phyloP scores from a whole-genome alignment of 2,113 vertebrate species.

The Carollia perspicillata region DNA sequence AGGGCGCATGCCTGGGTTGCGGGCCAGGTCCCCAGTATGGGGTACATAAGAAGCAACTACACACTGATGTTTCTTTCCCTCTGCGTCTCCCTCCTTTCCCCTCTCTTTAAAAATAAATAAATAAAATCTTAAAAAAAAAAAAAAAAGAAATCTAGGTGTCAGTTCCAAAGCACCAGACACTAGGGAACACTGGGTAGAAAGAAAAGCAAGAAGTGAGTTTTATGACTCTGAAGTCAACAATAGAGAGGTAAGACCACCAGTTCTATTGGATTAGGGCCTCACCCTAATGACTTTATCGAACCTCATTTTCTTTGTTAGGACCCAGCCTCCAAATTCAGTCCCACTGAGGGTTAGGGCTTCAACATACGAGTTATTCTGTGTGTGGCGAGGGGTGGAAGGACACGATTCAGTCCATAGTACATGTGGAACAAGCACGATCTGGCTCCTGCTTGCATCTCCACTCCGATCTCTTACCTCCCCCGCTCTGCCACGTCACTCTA shows the following conservation, averaged over 20 bases:
- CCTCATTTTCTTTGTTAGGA: not conserved
- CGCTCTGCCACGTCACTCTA: not conserved
- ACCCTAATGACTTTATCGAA: not conserved
- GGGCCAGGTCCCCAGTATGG: no score
- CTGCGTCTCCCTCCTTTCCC: no score
- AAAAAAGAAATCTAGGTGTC: not conserved
- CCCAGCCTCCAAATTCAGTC: not conserved
- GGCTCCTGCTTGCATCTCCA: not conserved
- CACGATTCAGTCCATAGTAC: not conserved
- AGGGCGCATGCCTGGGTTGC: no score
- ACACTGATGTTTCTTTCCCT: no score
- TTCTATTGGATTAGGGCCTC: not conserved
- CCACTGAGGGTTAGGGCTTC: not conserved
- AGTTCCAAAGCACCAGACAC: not conserved
- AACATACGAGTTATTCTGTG: not conserved
- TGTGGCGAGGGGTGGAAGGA: no score
- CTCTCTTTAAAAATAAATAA: no score
- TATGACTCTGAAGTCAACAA: not conserved
- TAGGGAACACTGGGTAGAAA: not conserved
- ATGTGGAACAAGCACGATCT: not conserved
- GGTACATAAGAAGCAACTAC: no score
- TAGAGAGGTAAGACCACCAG: not conserved
- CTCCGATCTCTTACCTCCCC: not conserved
- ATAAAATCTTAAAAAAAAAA: no score
- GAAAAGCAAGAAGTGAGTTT: not conserved